Evolutionary conservation across 2,797 vertebrate species (phyloP).

Genomic region (Rhabdomys pumilio): DNA sequence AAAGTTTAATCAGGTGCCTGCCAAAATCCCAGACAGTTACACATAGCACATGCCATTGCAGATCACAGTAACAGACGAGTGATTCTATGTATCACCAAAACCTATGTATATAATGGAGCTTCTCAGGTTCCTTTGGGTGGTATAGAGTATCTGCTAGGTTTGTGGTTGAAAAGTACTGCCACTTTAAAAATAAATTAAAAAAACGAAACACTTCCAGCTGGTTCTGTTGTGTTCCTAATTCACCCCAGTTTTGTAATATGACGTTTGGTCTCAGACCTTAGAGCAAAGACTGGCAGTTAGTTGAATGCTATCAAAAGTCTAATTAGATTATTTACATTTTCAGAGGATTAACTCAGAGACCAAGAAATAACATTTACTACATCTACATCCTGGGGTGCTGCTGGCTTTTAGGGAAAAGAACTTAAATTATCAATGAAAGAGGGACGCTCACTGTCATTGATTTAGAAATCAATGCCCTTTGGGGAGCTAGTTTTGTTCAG

Average conservation of each 20-base stretch:
- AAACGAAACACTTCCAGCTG: not conserved
- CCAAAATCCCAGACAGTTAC: not conserved
- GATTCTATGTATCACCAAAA: not conserved
- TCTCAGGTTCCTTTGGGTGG: slow-evolving; percentile 25
- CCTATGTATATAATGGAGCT: not conserved
- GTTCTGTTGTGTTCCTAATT: slow-evolving; percentile 32
- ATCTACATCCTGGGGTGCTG: not conserved
- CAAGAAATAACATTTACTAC: not conserved
- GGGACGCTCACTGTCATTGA: not conserved
- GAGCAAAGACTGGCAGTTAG: slow-evolving; percentile 36
- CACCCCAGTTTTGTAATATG: not conserved
- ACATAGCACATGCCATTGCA: not conserved
- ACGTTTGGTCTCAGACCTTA: not conserved
- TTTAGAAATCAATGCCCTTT: not conserved
- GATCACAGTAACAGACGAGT: not conserved
- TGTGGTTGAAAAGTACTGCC: slow-evolving; percentile 7
- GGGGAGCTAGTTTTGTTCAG: not conserved
- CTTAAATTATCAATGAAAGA: slow-evolving; percentile 39
- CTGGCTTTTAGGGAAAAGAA: slow-evolving; percentile 20
- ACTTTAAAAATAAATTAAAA: slow-evolving; percentile 33
- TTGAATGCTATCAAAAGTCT: slow-evolving; percentile 26
- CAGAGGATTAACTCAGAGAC: slow-evolving; percentile 38
- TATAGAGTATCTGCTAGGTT: not conserved
- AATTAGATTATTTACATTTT: not conserved
- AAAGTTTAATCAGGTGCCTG: slow-evolving; percentile 17